Conservation (phyloP, 2,113 vertebrate species). For the Rhabdomys dilectus region DNA sequence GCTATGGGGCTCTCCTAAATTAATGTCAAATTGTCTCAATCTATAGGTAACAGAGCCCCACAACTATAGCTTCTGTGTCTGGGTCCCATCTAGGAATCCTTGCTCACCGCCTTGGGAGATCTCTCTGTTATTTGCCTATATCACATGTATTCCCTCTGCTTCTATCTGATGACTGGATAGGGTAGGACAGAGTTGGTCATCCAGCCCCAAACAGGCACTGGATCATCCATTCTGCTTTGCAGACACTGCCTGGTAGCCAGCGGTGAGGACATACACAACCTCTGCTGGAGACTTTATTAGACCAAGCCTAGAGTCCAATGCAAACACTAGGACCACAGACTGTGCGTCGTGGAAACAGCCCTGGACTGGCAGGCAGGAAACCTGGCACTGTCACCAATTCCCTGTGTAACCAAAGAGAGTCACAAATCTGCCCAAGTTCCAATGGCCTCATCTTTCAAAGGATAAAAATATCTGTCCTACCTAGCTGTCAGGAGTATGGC, state of each 20-base stretch:
- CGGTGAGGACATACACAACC: background rate
- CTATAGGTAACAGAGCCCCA: background rate
- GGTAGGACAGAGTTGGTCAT: background rate
- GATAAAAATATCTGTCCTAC: conserved; percentile 61
- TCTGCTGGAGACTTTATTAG: background rate
- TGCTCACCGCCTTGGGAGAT: background rate
- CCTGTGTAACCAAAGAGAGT: background rate
- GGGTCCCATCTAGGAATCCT: background rate
- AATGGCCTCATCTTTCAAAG: conserved; percentile 63
- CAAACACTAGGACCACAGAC: conserved; percentile 52
- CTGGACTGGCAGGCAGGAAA: conserved; percentile 53
- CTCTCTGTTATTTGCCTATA: background rate
- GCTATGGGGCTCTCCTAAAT: background rate
- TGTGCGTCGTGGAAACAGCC: conserved; percentile 19
- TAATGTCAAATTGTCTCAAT: background rate
- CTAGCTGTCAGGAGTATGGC: conserved; percentile 18
- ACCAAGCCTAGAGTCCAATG: conserved; percentile 30
- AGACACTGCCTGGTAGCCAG: background rate
- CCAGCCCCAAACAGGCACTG: background rate
- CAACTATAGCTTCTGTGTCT: background rate
- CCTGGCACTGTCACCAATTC: conserved; percentile 9
- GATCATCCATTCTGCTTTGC: background rate
- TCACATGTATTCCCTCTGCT: background rate
- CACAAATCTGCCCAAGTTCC: background rate
- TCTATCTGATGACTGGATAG: background rate